phyloP scores from a whole-genome alignment of 2,797 vertebrate species.

The Trematomus bernacchii region DNA sequence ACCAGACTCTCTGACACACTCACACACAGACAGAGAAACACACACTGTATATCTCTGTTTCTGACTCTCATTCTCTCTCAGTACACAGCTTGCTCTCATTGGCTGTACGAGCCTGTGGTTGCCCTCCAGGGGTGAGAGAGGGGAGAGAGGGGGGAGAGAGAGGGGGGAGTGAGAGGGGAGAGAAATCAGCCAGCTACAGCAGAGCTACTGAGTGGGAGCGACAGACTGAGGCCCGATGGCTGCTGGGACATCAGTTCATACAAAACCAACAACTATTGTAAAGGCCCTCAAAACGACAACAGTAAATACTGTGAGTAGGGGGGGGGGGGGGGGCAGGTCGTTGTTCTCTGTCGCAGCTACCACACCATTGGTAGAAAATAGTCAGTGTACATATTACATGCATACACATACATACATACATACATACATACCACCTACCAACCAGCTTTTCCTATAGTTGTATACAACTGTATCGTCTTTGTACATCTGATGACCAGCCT shows the following conservation, averaged over 20 bases:
- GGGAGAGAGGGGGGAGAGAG: slow-evolving; percentile 48
- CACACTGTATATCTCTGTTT: slow-evolving; percentile 5
- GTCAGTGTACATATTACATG: no score
- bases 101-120: slow-evolving; percentile 60
- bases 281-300: slow-evolving; percentile 4
- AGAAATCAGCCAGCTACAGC: slow-evolving; percentile 56
- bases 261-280: slow-evolving; percentile 30
- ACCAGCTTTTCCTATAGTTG: no score
- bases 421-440: no score
- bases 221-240: slow-evolving; percentile 58
- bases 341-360: not conserved
- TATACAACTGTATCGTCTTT: no score
- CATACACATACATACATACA: no score
- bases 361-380: not conserved
- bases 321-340: not conserved
- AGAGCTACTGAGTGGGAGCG: slow-evolving; percentile 67
- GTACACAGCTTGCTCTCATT: slow-evolving; percentile 36
- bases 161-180: slow-evolving; percentile 53
- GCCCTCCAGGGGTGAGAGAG: slow-evolving; percentile 65
- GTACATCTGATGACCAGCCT: no score
- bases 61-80: slow-evolving; percentile 23
- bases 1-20: slow-evolving; percentile 28
- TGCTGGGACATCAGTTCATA: slow-evolving; percentile 27
- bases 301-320: not conserved
- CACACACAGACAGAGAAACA: slow-evolving; percentile 14